Evolutionary conservation across 2,888 invertebrate species (phyloP), one percentile per base, ranked within the genome.

Genomic region (Lycophotia porphyrea): DNA sequence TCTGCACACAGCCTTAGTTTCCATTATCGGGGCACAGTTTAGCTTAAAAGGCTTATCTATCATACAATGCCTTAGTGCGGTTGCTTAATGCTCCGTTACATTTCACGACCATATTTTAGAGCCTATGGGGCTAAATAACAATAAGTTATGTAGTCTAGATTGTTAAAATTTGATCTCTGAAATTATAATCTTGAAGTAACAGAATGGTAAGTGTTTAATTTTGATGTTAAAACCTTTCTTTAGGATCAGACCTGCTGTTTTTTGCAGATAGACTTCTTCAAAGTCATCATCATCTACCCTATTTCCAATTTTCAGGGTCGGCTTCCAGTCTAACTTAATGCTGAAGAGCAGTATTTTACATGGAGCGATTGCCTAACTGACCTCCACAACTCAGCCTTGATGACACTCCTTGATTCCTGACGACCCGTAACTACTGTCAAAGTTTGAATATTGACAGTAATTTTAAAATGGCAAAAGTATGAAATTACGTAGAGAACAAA

Each of bases 21-120:
- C 49, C 68, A 63, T 70, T 74, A 84, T 76, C 73, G 36, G 72
- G 64, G 52, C 63, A 81, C 66, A 79, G 71, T 79, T 76, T 60
- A 80, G 69, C 63, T 61, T 76, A 58, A 64, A 73, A 71, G 67
- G 80, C 74, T 83, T 83, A 83, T 83, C 83, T 83, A 74, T 74
- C 72, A 79, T 61, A 80, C 73, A 71, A 79, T 68, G 74, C 63
- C 79, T 75, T 82, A 78, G 78, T 44, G 39, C 58, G 15, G 79
- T 79, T 82, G 72, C 70, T 34, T 64, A 79, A 83, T 69, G 4
- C 55, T 5, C 69, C 69, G 70, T 70, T 70, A 79, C 66, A 83
- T 61, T 82, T 69, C 61, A 71, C 15, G 39, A 58, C 67, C 75
- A 75, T 80, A 85, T 76, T 75, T 83, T 79, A 78, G 31, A 66